Percentiles rank a stretch among this genome's conserved stretches.
Conservation (phyloP, 2,888 invertebrate genomes). For the Ryuthela nishihirai region DNA sequence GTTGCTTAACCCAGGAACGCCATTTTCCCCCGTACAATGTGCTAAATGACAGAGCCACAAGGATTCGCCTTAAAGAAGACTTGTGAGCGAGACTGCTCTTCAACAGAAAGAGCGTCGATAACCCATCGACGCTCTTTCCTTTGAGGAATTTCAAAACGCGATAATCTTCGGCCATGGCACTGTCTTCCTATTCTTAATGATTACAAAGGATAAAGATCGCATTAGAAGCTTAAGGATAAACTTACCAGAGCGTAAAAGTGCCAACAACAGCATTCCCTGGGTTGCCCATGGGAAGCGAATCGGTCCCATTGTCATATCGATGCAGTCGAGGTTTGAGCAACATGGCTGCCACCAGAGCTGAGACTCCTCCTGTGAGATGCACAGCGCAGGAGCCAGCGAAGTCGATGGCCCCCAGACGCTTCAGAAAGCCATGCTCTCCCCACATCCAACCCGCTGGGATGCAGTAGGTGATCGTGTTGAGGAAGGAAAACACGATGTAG, state of each 20-base stretch:
- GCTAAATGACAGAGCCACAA: too few species aligned
- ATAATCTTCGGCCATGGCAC: too few species aligned
- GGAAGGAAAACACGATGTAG: slow-evolving; percentile 73
- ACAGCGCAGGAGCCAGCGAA: slow-evolving; percentile 88
- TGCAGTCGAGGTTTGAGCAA: slow-evolving; percentile 47
- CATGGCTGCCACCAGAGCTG: slow-evolving; percentile 80
- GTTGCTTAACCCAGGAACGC: too few species aligned
- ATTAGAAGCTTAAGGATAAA: too few species aligned
- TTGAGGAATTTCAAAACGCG: too few species aligned
- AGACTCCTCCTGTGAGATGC: slow-evolving; percentile 67
- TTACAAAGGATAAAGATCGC: too few species aligned
- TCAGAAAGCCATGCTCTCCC: slow-evolving; percentile 65
- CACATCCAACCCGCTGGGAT: slow-evolving; percentile 65
- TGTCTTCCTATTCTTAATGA: too few species aligned
- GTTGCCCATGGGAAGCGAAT: slow-evolving; percentile 41
- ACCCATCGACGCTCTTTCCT: too few species aligned
- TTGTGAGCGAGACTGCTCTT: too few species aligned
- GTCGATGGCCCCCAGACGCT: slow-evolving; percentile 78
- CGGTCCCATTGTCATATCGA: slow-evolving; percentile 40
- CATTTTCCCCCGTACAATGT: too few species aligned
- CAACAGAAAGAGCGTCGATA: too few species aligned
- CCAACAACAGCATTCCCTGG: slow-evolving; percentile 43
- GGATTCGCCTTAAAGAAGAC: too few species aligned
- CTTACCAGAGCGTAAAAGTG: slow-evolving; percentile 45
- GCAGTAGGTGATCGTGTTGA: slow-evolving; percentile 87